These are phyloP conservation scores for Rotaria sp. DNA, from an alignment of 2,888 invertebrate genomes.

Conservation along the genomic window DNA sequence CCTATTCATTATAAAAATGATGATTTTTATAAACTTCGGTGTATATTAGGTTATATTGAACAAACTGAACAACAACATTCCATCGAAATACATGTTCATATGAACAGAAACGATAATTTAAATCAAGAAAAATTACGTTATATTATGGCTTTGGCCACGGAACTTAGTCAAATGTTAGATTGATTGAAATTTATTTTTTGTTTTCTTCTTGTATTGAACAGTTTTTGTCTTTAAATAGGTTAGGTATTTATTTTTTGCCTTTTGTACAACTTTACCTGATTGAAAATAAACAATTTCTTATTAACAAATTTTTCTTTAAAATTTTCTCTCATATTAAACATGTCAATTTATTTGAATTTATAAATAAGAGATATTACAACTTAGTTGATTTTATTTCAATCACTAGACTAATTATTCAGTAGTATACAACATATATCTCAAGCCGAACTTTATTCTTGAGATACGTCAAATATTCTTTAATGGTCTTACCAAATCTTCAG, in stretches of 20 bases:
- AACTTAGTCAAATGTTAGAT: slow-evolving; percentile 17
- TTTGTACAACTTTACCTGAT: neutral
- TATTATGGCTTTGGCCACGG: neutral
- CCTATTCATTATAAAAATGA: slow-evolving; percentile 23
- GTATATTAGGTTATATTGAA: slow-evolving; percentile 8
- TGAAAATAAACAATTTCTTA: neutral
- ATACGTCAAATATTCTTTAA: no score
- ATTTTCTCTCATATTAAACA: no score
- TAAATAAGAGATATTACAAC: no score
- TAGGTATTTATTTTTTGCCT: no score
- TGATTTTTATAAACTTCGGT: neutral
- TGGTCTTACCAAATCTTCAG: no score
- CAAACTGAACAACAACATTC: neutral
- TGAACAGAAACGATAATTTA: neutral
- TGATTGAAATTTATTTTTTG: neutral
- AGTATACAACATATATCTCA: no score
- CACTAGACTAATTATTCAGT: no score
- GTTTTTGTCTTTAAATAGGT: neutral
- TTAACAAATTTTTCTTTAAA: neutral
- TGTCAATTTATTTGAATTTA: no score
- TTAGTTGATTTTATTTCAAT: no score
- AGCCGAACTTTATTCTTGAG: no score
- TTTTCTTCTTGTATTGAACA: neutral
- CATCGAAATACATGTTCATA: neutral
- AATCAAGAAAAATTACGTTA: neutral